These are phyloP conservation scores for Erebia ligea DNA, from an alignment of 2,888 invertebrate species.

Conservation along the genomic window DNA sequence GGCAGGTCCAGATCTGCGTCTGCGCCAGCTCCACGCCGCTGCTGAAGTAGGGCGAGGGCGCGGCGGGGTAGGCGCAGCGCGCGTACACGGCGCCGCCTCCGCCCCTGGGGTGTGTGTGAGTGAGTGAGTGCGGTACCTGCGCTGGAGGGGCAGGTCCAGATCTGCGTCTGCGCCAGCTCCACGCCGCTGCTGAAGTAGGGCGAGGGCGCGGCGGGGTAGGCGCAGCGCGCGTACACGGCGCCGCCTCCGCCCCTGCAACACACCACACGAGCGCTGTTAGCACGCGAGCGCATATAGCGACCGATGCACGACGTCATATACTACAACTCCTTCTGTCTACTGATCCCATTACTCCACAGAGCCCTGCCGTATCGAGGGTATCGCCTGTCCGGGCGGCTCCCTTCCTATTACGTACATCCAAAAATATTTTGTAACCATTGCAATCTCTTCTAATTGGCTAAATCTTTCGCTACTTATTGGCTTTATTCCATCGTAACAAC, in stretches of 20 bases:
- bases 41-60: no score
- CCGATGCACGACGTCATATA: no score
- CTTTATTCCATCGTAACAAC: no score
- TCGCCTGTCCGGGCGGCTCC: not conserved
- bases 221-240: constrained; percentile 62
- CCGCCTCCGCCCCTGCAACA: constrained; percentile 51
- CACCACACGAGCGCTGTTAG: constrained; percentile 22
- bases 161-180: constrained; percentile 58
- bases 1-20: no score
- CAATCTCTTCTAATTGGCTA: no score
- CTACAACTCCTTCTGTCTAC: not conserved
- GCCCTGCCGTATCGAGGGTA: not conserved
- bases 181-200: constrained; percentile 65
- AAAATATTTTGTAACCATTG: no score
- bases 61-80: no score
- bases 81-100: no score
- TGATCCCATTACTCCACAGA: not conserved
- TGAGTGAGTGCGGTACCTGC: constrained; percentile 55
- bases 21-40: no score
- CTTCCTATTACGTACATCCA: no score
- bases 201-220: constrained; percentile 57
- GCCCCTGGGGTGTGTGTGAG: no score
- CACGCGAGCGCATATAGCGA: not conserved
- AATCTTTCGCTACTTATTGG: no score
- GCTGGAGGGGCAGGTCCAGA: constrained; percentile 68